These are phyloP conservation scores for Teinopalpus imperialis DNA, from an alignment of 2,888 invertebrate species.

Conservation along the genomic window DNA sequence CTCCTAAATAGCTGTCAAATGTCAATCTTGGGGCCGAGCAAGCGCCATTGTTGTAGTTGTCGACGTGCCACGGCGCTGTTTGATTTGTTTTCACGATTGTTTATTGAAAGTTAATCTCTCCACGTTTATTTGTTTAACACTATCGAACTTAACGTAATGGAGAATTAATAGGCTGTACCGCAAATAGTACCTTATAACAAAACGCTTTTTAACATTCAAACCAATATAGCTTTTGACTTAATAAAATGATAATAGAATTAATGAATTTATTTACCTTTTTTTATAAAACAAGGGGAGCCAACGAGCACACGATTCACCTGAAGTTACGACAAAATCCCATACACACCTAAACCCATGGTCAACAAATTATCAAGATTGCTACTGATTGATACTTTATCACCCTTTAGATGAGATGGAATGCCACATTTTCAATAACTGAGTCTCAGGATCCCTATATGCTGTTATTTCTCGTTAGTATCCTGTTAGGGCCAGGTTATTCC, in stretches of 20 bases:
- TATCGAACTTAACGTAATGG: constrained; percentile 23
- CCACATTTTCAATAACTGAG: too few relatives aligned
- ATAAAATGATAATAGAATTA: not conserved
- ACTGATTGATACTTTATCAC: too few relatives aligned
- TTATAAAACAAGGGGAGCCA: too few relatives aligned
- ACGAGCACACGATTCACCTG: too few relatives aligned
- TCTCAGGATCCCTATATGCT: too few relatives aligned
- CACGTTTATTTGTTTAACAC: constrained; percentile 23
- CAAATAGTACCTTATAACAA: constrained; percentile 5
- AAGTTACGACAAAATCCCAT: too few relatives aligned
- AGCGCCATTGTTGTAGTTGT: constrained; percentile 35
- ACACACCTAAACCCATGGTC: too few relatives aligned
- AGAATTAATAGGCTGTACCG: constrained; percentile 18
- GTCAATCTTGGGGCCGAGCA: constrained; percentile 44
- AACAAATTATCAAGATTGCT: too few relatives aligned
- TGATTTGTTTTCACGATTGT: constrained; percentile 31
- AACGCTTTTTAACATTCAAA: not conserved
- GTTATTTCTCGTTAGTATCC: too few relatives aligned
- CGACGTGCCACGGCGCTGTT: constrained; percentile 25
- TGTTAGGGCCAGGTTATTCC: too few relatives aligned
- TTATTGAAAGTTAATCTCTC: constrained; percentile 22
- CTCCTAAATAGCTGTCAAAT: constrained; percentile 74
- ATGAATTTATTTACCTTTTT: too few relatives aligned
- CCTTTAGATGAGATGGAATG: too few relatives aligned
- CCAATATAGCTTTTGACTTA: not conserved